Evolutionary conservation across 2,113 vertebrate species (phyloP).

Genomic region (Dendropsophus ebraccatus): DNA sequence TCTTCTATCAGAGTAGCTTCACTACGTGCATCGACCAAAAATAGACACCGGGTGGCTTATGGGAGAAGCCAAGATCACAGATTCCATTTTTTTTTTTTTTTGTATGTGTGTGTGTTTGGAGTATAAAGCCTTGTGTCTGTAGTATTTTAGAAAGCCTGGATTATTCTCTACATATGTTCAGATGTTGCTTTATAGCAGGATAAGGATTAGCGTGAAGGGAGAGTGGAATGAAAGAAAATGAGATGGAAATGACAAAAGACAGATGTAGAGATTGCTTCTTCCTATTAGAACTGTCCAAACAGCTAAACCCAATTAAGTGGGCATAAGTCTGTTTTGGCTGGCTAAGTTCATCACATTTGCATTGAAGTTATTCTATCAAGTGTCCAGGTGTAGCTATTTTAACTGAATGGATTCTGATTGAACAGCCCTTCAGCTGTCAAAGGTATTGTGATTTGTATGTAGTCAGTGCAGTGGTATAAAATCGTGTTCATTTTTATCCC

Average conservation of each 20-base stretch:
- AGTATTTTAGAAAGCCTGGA: constrained; percentile 45
- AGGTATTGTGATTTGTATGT: not conserved
- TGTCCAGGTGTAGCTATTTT: constrained; percentile 2
- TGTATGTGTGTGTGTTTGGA: constrained; percentile 8
- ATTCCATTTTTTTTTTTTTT: not conserved
- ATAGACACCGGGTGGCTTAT: constrained; percentile 31
- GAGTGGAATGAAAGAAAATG: constrained; percentile 40
- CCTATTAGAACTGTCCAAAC: constrained; percentile 37
- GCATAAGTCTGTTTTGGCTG: constrained; percentile 26
- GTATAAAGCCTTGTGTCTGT: constrained; percentile 30
- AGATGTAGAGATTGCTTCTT: constrained; percentile 37
- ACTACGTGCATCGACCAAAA: not conserved
- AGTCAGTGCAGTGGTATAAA: not conserved
- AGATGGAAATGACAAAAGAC: constrained; percentile 46
- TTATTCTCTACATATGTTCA: constrained; percentile 53
- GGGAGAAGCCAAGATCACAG: constrained; percentile 37
- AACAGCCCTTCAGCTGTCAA: constrained; percentile 25
- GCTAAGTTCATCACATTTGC: constrained; percentile 19
- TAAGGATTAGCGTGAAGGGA: constrained; percentile 39
- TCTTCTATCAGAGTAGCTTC: constrained; percentile 14
- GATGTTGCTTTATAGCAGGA: constrained; percentile 43
- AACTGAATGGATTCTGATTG: constrained; percentile 13
- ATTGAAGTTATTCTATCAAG: not conserved
- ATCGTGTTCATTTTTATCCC: not conserved
- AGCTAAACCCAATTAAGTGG: constrained; percentile 26